phyloP scores from a whole-genome alignment of 2,888 invertebrate genomes.

The Drosophila histrio region DNA sequence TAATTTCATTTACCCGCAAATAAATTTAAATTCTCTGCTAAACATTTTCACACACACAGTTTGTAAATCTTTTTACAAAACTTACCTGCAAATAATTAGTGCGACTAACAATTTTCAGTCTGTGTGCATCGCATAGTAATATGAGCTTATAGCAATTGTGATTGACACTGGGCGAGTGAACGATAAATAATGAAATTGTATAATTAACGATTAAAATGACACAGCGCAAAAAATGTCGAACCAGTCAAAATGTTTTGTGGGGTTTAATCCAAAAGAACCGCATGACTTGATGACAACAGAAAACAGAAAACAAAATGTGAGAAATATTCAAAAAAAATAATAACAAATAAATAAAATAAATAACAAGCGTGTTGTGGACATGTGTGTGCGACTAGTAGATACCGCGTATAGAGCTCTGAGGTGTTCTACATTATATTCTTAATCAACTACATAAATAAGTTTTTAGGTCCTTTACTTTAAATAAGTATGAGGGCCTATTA shows the following conservation, averaged over 20 bases:
- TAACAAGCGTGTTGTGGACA: not conserved
- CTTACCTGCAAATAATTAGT: slow-evolving; percentile 5
- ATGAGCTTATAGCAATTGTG: slow-evolving; percentile 25
- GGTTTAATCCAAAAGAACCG: slow-evolving; percentile 40
- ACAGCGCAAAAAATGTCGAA: slow-evolving; percentile 18
- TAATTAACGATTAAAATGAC: slow-evolving; percentile 49
- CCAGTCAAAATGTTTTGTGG: slow-evolving; percentile 21
- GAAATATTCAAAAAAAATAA: not conserved
- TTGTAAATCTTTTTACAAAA: not conserved
- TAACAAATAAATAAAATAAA: slow-evolving; percentile 8
- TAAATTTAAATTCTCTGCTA: not conserved
- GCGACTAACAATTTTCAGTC: not conserved
- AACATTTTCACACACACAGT: slow-evolving; percentile 1
- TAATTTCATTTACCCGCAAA: not conserved
- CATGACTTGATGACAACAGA: slow-evolving; percentile 48
- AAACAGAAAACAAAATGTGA: slow-evolving; percentile 1
- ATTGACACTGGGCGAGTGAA: slow-evolving; percentile 11
- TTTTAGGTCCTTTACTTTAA: no score
- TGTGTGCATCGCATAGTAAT: not conserved
- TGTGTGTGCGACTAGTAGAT: not conserved
- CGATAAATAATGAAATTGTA: slow-evolving; percentile 44
- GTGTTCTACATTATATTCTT: no score
- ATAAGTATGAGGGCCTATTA: no score
- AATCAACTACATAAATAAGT: no score
- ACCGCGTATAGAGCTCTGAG: not conserved